phyloP scores from a whole-genome alignment of 2,113 vertebrate species.

The Phrynocephalus versicolor region DNA sequence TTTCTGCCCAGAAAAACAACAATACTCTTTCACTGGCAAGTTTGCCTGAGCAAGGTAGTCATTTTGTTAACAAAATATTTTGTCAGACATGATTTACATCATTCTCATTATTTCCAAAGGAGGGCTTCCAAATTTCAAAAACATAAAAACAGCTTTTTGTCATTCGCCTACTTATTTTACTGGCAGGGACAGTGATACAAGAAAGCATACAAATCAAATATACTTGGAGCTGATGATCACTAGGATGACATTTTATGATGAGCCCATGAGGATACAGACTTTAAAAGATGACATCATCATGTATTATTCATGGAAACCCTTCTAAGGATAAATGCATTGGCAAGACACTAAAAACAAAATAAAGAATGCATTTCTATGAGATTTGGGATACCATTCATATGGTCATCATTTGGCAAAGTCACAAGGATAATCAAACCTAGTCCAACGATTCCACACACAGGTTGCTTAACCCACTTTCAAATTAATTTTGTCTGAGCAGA shows the following conservation, averaged over 20 bases:
- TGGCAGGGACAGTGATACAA: conserved; percentile 41
- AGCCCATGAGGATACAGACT: not conserved
- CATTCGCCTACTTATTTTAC: conserved; percentile 36
- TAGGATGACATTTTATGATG: not conserved
- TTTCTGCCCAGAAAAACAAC: conserved; percentile 50
- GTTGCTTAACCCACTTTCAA: not conserved
- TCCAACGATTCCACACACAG: not conserved
- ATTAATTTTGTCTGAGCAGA: not conserved
- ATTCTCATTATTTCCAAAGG: conserved; percentile 42
- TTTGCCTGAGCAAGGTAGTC: conserved; percentile 51
- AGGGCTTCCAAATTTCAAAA: conserved; percentile 41
- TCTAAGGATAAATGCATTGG: not conserved
- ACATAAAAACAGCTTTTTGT: conserved; percentile 52
- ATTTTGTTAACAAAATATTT: conserved; percentile 69
- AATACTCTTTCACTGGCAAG: conserved; percentile 35
- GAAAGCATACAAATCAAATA: conserved; percentile 49
- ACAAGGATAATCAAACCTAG: not conserved
- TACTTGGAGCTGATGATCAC: not conserved
- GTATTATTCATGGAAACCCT: not conserved
- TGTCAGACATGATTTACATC: conserved; percentile 53
- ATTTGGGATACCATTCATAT: not conserved
- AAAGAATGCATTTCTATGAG: not conserved
- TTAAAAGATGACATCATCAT: not conserved
- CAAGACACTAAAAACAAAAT: not conserved
- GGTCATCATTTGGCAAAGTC: too few species aligned